Evolutionary conservation across 92 coral and sea anemone species (phyloP).

Genomic region (Blastomussa wellsi): DNA sequence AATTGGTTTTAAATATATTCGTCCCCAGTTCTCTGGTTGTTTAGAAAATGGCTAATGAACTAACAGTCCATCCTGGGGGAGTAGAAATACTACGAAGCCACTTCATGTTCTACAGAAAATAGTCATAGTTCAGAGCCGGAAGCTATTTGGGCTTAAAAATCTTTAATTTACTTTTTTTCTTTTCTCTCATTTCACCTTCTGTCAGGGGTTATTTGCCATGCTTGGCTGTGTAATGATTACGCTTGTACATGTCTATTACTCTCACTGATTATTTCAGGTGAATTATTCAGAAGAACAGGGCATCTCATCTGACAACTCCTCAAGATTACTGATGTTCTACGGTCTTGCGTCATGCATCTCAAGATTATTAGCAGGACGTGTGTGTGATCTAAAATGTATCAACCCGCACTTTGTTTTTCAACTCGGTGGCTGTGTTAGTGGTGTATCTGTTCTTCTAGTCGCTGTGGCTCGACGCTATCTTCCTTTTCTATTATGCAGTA

Average conservation of each 20-base stretch:
- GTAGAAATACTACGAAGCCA: no score
- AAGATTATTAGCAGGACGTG: conserved; percentile 22
- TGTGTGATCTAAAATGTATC: conserved; percentile 28
- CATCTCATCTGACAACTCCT: conserved; percentile 10
- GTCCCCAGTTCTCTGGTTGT: no score
- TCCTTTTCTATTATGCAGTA: conserved; percentile 14
- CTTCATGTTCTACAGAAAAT: no score
- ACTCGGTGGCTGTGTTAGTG: conserved; percentile 9
- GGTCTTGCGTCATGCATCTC: conserved; percentile 30
- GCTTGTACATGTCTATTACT: not conserved
- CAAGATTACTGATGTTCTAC: conserved; percentile 32
- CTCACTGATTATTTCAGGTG: conserved; percentile 7
- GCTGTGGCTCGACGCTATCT: not conserved
- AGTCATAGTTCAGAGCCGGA: no score
- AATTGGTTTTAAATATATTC: no score
- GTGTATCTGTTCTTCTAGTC: conserved; percentile 16
- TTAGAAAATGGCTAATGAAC: no score
- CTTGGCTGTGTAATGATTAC: no score
- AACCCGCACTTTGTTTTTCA: conserved; percentile 34
- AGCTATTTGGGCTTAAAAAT: no score
- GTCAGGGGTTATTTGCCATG: no score
- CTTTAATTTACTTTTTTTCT: no score
- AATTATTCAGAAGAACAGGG: conserved; percentile 38
- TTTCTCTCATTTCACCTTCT: no score
- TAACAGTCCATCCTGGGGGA: no score